Base-by-base conservation (phyloP, 2,113 vertebrate species). In the Hucho hucho region DNA sequence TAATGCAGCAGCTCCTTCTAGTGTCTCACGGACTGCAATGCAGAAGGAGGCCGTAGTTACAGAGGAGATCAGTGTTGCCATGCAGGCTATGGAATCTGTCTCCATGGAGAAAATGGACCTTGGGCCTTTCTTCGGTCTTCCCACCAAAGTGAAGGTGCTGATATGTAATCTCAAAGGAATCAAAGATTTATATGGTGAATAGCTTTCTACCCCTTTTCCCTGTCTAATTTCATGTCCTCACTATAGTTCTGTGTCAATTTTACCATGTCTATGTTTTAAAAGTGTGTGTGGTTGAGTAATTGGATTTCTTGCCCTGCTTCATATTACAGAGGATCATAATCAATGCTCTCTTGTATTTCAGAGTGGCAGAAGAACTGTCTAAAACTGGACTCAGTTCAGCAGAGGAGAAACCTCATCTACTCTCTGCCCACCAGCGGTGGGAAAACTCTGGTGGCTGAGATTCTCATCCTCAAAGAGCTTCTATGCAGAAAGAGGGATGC, bases 361-460 rank as follows among this genome's bases (percentile, higher is more conserved):
- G 97, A 95, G 24, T 99, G 97, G 98, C 98, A 99, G 86, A 93
- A 96, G 76, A 92, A 92, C n/a, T 99, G 97, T 80, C 90, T 99
- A 79, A 97, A 91, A 58, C 79, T 98, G 86, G 93, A 94, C 66
- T 96, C 93, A 46, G 90, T 99, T 1, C 93, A 93, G 78, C 91
- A 93, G 80, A 95, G 95, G 84, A 96, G 77, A 90, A 99, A 99
- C 81, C 92, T 99, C 46, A 98, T 99, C 87, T 99, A 97, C 89
- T 97, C 97, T 0, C 90, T 98, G 24, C 97, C 98, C 76, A 99
- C 98, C 7, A 93, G 97, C 65, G 98, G 98, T 81, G 98, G 98
- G 14, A 99, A 99, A 89, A 99, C 98, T 0, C 94, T 99, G 0
- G 97, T 99, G 12, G 97, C 97, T 16, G 98, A 99, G 90, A 95